phyloP scores from a whole-genome alignment of 2,888 invertebrate species.

The Acrobasis consociella region DNA sequence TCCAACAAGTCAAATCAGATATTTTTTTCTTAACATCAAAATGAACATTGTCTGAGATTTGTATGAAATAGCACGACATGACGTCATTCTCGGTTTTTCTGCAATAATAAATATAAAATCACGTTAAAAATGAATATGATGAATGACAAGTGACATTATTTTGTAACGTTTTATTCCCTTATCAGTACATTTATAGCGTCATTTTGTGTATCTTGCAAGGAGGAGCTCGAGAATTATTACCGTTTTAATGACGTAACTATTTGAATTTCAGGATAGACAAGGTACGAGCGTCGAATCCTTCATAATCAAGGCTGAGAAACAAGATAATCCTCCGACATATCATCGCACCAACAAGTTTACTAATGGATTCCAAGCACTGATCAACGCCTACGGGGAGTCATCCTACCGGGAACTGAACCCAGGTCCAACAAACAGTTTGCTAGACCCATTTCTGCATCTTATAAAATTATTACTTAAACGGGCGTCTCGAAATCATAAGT shows the following conservation, averaged over 20 bases:
- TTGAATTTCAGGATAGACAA: slow-evolving; percentile 40
- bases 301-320: slow-evolving; percentile 88
- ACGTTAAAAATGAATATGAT: no score
- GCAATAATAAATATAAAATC: no score
- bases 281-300: slow-evolving; percentile 94
- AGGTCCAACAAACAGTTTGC: slow-evolving; percentile 66
- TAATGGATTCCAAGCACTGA: slow-evolving; percentile 93
- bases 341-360: slow-evolving; percentile 96
- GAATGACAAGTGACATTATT: no score
- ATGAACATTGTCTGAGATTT: no score
- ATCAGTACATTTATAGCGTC: no score
- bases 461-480: neutral
- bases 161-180: no score
- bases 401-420: slow-evolving; percentile 96
- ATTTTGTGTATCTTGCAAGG: neutral
- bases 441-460: neutral
- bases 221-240: neutral
- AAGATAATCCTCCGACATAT: slow-evolving; percentile 91
- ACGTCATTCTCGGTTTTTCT: no score
- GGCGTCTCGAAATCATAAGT: neutral
- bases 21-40: no score
- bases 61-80: no score
- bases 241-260: slow-evolving; percentile 8
- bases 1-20: no score
- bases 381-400: slow-evolving; percentile 96